Percentiles rank a stretch among this genome's conserved stretches.
phyloP scores from a whole-genome alignment of 53 echinoderm and acorn worm genomes.

The Echinarachnius parma region DNA sequence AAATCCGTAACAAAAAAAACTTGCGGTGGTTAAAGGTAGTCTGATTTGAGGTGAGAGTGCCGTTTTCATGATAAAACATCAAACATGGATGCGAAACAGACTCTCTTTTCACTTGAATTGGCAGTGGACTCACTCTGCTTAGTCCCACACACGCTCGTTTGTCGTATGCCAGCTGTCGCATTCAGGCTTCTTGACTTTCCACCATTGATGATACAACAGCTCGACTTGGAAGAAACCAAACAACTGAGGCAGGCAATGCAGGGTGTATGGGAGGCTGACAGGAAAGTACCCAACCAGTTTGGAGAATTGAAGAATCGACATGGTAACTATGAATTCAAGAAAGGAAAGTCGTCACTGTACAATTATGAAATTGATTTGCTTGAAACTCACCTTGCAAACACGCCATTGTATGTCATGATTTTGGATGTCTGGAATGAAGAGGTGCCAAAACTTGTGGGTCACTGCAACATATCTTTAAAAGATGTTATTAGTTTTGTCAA shows the following conservation, averaged over 20 bases:
- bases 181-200: slow-evolving; percentile 92
- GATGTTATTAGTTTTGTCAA: slow-evolving; percentile 50
- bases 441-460: slow-evolving; percentile 75
- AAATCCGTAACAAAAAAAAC: too few species aligned
- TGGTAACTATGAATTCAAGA: slow-evolving; percentile 82
- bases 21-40: too few species aligned
- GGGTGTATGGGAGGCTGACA: background rate
- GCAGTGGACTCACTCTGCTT: slow-evolving; percentile 76
- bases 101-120: slow-evolving; percentile 86
- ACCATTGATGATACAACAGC: slow-evolving; percentile 73
- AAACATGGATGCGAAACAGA: slow-evolving; percentile 55
- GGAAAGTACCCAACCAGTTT: slow-evolving; percentile 59
- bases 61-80: too few species aligned
- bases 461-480: slow-evolving; percentile 69
- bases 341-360: slow-evolving; percentile 89
- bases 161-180: slow-evolving; percentile 89
- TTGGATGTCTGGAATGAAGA: slow-evolving; percentile 82
- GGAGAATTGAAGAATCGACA: slow-evolving; percentile 72
- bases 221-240: slow-evolving; percentile 52
- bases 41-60: too few species aligned
- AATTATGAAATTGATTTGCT: slow-evolving; percentile 68
- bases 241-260: slow-evolving; percentile 47
- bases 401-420: slow-evolving; percentile 86
- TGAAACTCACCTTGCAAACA: slow-evolving; percentile 61
- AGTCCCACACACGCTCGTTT: slow-evolving; percentile 54